Base-by-base conservation (phyloP, 2,797 vertebrate species). In the Fratercula arctica region DNA sequence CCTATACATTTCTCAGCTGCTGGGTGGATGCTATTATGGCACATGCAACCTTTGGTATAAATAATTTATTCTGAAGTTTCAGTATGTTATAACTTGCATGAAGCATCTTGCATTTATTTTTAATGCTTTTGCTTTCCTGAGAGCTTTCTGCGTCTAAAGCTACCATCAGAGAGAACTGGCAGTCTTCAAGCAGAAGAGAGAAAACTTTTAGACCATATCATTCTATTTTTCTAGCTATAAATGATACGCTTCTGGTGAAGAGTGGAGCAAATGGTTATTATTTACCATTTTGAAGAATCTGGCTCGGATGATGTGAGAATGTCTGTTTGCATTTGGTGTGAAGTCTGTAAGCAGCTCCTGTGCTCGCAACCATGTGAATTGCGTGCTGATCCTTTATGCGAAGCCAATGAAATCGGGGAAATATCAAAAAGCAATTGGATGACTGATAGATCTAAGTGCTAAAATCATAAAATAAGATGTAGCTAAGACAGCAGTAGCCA, bases 101-200 rank as follows among this genome's bases (percentile, higher is more conserved):
- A 88, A 81, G 85, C 54, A 86, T 90, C 85, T 64, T 63, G 68
- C 79, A 96, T 97, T 95, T 97, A 97, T 97, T 97, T 98, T 95
- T 95, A 96, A 96, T 95, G 69, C 50, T 76, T 87, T 79, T 87
- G 41, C 74, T 94, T 93, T 92, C 60, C 88, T 91, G 63, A 96
- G 89, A 93, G 81, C 53, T 97, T 89, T 93, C 72, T 92, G 57
- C 76, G 93, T 93, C 68, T 73, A 96, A 95, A 96, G 80, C 81
- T 73, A 78, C 45, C 19, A 64, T 80, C 77, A 89, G 87, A 91
- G 48, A 91, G 63, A 94, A 78, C 75, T 82, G 59, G 64, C 88
- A 93, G 69, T 78, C 66, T 95, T 94, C 50, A 79, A 79, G 79
- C 81, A 77, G 61, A 72, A 90, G 67, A 79, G 74, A 92, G 74